Conservation (phyloP, 2,888 invertebrate species). For the Carpatolechia fugitivella region DNA sequence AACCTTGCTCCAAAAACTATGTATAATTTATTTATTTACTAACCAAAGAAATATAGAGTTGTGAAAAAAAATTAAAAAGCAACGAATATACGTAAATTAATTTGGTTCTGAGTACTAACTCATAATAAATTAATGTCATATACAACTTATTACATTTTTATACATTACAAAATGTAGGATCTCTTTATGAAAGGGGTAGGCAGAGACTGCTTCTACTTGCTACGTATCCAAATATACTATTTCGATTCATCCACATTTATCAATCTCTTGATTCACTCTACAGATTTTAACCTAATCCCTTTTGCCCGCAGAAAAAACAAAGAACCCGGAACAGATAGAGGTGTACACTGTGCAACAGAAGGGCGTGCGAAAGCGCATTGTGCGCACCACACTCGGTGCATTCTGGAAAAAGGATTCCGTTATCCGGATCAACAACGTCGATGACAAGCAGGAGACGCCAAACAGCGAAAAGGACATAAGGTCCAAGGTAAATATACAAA, state of each 20-base stretch:
- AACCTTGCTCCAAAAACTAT: too few species aligned
- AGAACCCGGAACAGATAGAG: slow-evolving; percentile 85
- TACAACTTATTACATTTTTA: too few species aligned
- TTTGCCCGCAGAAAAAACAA: slow-evolving; percentile 82
- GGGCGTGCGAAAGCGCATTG: slow-evolving; percentile 80
- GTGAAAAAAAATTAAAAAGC: background rate
- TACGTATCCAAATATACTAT: too few species aligned
- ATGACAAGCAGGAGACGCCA: slow-evolving; percentile 83
- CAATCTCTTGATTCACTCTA: too few species aligned
- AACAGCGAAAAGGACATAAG: slow-evolving; percentile 84
- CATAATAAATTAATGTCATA: too few species aligned
- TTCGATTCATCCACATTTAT: too few species aligned
- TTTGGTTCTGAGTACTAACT: background rate
- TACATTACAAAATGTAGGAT: too few species aligned
- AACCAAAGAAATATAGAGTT: too few species aligned
- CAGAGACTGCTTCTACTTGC: too few species aligned
- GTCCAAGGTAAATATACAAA: slow-evolving; percentile 77
- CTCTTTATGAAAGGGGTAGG: too few species aligned
- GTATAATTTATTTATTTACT: too few species aligned
- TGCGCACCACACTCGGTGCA: slow-evolving; percentile 80
- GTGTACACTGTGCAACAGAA: slow-evolving; percentile 82
- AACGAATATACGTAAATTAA: background rate
- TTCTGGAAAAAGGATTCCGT: slow-evolving; percentile 85
- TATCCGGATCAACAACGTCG: slow-evolving; percentile 85
- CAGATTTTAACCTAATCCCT: slow-evolving; percentile 14